These are phyloP conservation scores for Eptatretus burgeri DNA, from an alignment of 2,113 vertebrate genomes.

Conservation along the genomic window DNA sequence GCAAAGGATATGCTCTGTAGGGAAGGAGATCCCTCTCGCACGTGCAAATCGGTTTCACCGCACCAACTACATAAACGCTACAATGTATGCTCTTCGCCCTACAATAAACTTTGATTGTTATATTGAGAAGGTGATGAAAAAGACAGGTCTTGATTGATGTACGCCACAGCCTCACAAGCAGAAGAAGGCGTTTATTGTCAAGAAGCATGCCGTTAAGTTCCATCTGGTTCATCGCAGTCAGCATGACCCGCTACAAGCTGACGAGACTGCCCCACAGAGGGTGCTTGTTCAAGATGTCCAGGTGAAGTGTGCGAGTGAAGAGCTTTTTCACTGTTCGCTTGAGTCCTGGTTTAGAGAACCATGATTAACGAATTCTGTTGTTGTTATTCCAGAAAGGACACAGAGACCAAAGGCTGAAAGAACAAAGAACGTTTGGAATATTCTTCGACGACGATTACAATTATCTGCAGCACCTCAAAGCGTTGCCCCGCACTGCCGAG, in stretches of 20 bases:
- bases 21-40: no score
- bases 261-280: conserved; percentile 67
- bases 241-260: conserved; percentile 56
- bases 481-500: conserved; percentile 23
- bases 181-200: conserved; percentile 78
- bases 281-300: conserved; percentile 38
- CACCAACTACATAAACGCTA: no score
- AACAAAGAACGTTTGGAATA: conserved; percentile 53
- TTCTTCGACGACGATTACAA: conserved; percentile 89
- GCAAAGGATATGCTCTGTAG: no score
- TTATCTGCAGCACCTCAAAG: conserved; percentile 80
- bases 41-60: no score
- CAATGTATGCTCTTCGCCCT: no score
- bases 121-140: no score
- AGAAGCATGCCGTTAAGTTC: conserved; percentile 76
- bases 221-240: conserved; percentile 87
- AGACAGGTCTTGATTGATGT: no score
- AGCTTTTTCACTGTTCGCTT: no score
- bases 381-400: conserved; percentile 10
- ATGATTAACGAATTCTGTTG: no score
- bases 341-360: no score
- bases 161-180: conserved; percentile 47
- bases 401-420: conserved; percentile 28
- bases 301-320: neutral
- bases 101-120: no score